Base-by-base conservation (phyloP, 2,113 vertebrate species). In the Fregata magnificens region DNA sequence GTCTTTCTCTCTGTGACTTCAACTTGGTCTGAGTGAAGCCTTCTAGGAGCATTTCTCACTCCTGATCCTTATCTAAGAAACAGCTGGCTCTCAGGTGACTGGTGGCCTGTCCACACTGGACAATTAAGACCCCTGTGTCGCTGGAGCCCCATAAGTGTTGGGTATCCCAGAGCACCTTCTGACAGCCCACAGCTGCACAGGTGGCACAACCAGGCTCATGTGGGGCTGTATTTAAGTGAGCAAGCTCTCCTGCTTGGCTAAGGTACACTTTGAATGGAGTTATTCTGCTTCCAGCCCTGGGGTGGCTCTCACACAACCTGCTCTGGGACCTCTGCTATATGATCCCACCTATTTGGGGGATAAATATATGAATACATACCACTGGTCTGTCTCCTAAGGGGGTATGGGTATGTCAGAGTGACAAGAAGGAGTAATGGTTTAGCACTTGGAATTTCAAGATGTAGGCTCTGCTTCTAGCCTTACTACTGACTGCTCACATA, bases 81-180 rank as follows among this genome's bases (percentile, higher is more conserved):
- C 1, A 4, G 8, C 5, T 88, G n/a, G 25, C 49, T 81, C 36
- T 59, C 67, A 69, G 58, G 8, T 52, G 55, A 29, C 22, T 47
- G 22, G 4, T 56, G 53, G 24, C 32, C 42, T n/a, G 29, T 36
- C 31, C 38, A 62, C 24, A 15, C 24, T 45, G 42, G 38, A 16
- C 50, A 76, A 3, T 5, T 18, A 31, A 87, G 34, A 16, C 3
- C 13, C 15, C 7, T 0, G 0, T 34, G 22, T 8, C 4, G 2
- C 18, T 40, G 53, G n/a, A 88, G 61, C 13, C 29, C 21, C 11
- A 5, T 10, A 28, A 55, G 66, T 3, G 2, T n/a, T 19, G 0
- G 0, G 12, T 25, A 20, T 4, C 45, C 21, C 66, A 61, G 38
- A 72, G 16, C 38, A 50, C 19, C 28, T 32, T 59, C 72, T 67